Evolutionary conservation across 2,113 vertebrate genomes (phyloP), one percentile per base, ranked within the genome.

Genomic region (Cyprinus carpio): DNA sequence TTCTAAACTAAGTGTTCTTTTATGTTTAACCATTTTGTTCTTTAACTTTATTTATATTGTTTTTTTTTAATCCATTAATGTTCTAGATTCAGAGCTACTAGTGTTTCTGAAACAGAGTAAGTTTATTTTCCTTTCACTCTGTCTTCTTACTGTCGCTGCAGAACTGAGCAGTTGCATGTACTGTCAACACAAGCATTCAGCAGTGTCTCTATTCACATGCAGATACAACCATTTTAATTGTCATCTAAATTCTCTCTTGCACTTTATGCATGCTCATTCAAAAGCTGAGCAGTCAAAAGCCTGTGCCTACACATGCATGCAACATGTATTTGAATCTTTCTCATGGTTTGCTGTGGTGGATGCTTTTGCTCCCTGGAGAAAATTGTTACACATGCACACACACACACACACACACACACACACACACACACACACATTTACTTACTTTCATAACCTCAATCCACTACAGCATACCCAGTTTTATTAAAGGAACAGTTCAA

Each of bases 81-180:
- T 96, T 98, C 96, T 98, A 99, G 98, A 97, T 96, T 95, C 95
- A 96, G 96, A 95, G 95, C 96, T 89, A 91, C 92, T 95, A 95
- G 96, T 97, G 95, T 97, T 95, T 97, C 96, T 96, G 96, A 98
- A 91, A 91, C 94, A 87, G 96, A 97, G 98, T 99, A 98, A 99
- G 98, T 99, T 85, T 89, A 25, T 87, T 11, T 86, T 54, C 34
- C 27, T 34, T 67, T 29, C n/a, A 5, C 37, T 71, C 54, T 62
- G 49, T 77, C 27, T 46, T 69, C 64, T 43, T 56, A n/a, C 65
- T 37, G 20, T 23, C 60, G 51, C 62, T 51, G 62, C 60, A 56
- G 37, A 80, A 60, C 49, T 87, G 62, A 75, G 25, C 82, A 75
- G 37, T 49, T 81, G 88, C 89, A 85, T 88, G 85, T 67, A n/a